phyloP scores from a whole-genome alignment of 1,140 invertebrate species.

The Megalopta genalis region DNA sequence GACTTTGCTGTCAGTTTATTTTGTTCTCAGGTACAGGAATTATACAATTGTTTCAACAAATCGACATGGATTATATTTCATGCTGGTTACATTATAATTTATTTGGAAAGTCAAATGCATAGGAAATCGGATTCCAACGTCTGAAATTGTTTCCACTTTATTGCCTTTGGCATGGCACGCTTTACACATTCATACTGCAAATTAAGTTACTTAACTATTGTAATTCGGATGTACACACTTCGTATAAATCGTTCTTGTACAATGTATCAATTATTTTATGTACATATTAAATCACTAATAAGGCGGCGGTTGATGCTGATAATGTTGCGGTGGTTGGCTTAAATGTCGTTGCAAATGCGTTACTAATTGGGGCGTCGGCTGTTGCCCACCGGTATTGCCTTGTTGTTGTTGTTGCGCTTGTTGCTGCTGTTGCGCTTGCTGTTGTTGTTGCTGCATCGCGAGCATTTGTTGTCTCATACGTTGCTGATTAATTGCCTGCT shows the following conservation, averaged over 20 bases:
- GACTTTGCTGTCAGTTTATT: not conserved
- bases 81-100: not conserved
- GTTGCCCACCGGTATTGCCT: slow-evolving; percentile 80
- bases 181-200: slow-evolving; percentile 26
- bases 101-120: not conserved
- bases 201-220: slow-evolving; percentile 20
- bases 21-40: not conserved
- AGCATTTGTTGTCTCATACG: slow-evolving; percentile 83
- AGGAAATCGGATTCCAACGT: not conserved
- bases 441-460: slow-evolving; percentile 80
- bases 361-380: slow-evolving; percentile 82
- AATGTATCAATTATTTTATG: slow-evolving; percentile 40
- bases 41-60: not conserved
- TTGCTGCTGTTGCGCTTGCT: slow-evolving; percentile 70
- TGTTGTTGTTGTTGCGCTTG: slow-evolving; percentile 80
- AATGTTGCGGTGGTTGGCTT: slow-evolving; percentile 78
- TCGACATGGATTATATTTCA: not conserved
- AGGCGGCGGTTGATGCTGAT: slow-evolving; percentile 80
- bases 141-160: slow-evolving; percentile 5
- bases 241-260: slow-evolving; percentile 29
- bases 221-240: slow-evolving; percentile 5
- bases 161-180: slow-evolving; percentile 40
- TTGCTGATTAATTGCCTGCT: slow-evolving; percentile 74
- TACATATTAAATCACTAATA: slow-evolving; percentile 75
- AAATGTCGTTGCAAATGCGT: slow-evolving; percentile 83